phyloP scores from a whole-genome alignment of 37 sponge, comb jelly and placozoan species.

The Eunapius fragilis region DNA sequence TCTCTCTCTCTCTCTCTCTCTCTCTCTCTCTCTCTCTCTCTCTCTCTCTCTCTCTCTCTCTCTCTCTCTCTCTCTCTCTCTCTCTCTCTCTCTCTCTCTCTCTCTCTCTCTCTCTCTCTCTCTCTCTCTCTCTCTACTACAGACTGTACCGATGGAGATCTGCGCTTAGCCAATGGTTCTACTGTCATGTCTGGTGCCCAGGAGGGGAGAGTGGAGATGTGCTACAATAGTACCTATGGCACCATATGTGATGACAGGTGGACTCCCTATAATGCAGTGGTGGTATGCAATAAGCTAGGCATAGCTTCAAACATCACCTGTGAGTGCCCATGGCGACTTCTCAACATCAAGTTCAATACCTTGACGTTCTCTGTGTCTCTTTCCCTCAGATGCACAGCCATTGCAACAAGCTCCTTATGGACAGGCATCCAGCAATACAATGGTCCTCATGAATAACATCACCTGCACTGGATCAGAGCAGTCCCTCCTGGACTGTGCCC shows the following conservation, averaged over 20 bases:
- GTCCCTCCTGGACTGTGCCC: conserved; percentile 6
- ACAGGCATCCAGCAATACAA: not conserved
- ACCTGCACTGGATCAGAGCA: conserved; percentile 33
- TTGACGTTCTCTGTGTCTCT: not conserved
- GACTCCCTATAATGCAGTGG: not conserved
- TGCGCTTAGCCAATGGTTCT: conserved; percentile 13
- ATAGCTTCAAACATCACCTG: not conserved
- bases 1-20: too few species aligned
- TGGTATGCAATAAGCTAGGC: not conserved
- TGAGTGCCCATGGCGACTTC: too few species aligned
- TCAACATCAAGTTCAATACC: not conserved
- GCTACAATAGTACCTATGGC: conserved; percentile 1
- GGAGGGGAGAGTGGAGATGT: conserved; percentile 29
- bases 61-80: too few species aligned
- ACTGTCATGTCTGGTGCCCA: not conserved
- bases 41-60: too few species aligned
- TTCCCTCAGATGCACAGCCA: not conserved
- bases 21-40: too few species aligned
- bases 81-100: too few species aligned
- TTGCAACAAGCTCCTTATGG: not conserved
- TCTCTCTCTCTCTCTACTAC: not conserved
- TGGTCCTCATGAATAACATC: conserved; percentile 1
- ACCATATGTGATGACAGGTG: not conserved
- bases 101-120: too few species aligned
- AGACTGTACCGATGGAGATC: conserved; percentile 14